Evolutionary conservation across 1,140 invertebrate species (phyloP).

Genomic region (Zophobas atratus): DNA sequence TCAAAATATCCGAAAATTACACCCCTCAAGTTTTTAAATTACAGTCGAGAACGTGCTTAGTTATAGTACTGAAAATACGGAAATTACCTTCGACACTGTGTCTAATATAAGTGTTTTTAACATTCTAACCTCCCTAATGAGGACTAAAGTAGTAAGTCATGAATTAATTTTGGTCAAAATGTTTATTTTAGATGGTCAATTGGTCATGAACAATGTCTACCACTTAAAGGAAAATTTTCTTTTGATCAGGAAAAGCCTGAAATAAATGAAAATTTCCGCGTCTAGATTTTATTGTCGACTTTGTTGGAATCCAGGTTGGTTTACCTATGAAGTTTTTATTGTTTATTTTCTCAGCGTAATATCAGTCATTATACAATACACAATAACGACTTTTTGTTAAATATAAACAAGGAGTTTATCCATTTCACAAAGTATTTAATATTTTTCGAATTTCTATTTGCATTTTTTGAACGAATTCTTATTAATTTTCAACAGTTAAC

Average conservation of each 20-base stretch:
- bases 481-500: no score
- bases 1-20: slow-evolving; percentile 31
- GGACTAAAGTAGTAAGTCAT: background rate
- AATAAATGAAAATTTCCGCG: background rate
- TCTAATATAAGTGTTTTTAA: background rate
- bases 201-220: slow-evolving; percentile 5
- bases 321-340: background rate
- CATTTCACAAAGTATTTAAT: no score
- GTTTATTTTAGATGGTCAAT: slow-evolving; percentile 20
- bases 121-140: background rate
- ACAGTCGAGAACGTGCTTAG: slow-evolving; percentile 30
- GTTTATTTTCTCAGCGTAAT: no score
- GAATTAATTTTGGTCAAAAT: background rate
- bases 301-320: slow-evolving; percentile 41
- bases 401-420: no score
- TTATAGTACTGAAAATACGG: slow-evolving; percentile 28
- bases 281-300: background rate
- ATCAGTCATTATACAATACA: no score
- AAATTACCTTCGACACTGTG: slow-evolving; percentile 28
- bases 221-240: slow-evolving; percentile 41
- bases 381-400: no score
- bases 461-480: no score
- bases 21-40: slow-evolving; percentile 25
- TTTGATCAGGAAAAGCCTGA: slow-evolving; percentile 10
- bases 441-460: no score